Base-by-base conservation (phyloP, 2,113 vertebrate species). In the Siniperca chuatsi region DNA sequence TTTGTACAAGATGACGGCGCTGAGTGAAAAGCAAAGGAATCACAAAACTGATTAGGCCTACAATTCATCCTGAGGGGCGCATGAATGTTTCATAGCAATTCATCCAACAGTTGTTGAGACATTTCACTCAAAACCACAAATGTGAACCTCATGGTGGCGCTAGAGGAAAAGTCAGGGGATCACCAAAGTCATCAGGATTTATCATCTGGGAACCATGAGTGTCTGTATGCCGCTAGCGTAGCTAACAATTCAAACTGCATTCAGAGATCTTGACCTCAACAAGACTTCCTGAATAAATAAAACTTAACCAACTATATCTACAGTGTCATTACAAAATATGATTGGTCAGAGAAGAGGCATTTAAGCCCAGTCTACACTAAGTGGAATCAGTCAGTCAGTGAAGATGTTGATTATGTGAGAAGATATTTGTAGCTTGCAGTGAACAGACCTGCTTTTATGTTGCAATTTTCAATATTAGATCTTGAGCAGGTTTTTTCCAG, bases 391-490 rank as follows among this genome's bases (percentile, higher is more conserved):
- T 66, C 60, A 42, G 13, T 20, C 57, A 58, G 58, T 42, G 25
- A 55, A 78, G n/a, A 23, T 58, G 42, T 55, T 4, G 3, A 21
- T 69, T 69, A 65, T 66, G 37, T 60, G 1, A 55, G 33, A 73
- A 62, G 21, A 68, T 61, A 48, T 67, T 57, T 78, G 37, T 33
- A 66, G 79, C 25, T 69, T 57, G 29, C 21, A 50, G 66, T 44
- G 50, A 75, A 37, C 15, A 58, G 25, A 69, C 29, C 48, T 48
- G 48, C 6, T 42, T 82, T 80, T 6, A 21, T 76, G 44, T 50
- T 62, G 42, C 67, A 78, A 55, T 18, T 50, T 75, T 75, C 54
- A 68, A 48, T 29, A 74, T 69, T 12, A 78, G 70, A 83, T 84
- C 46, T 40, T 37, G 21, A 80, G 65, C 16, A 37, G 58, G 2